These are phyloP conservation scores for Mizuhopecten yessoensis DNA, from an alignment of 1,140 invertebrate genomes.

Conservation along the genomic window DNA sequence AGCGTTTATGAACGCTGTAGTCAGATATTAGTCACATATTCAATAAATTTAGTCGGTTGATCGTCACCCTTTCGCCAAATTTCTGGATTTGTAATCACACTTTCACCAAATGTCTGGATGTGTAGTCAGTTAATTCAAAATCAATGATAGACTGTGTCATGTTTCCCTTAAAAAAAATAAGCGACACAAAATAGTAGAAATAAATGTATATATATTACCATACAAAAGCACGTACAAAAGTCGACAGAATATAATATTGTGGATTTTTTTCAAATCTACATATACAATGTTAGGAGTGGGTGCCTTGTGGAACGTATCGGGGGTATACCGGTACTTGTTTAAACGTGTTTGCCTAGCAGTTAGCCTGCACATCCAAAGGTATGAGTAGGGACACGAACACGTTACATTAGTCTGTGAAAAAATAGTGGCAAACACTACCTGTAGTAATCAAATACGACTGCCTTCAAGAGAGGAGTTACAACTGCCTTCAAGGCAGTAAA, in stretches of 20 bases:
- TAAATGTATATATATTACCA: slow-evolving; percentile 28
- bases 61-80: too few relatives aligned
- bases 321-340: background rate
- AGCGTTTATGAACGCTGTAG: too few relatives aligned
- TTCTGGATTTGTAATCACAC: too few relatives aligned
- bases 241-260: slow-evolving; percentile 25
- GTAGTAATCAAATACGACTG: background rate
- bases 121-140: too few relatives aligned
- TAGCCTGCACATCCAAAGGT: background rate
- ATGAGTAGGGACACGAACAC: background rate
- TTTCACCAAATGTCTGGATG: too few relatives aligned
- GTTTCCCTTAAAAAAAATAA: too few relatives aligned
- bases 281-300: background rate
- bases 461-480: background rate
- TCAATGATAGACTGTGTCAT: too few relatives aligned
- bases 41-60: too few relatives aligned
- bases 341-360: background rate
- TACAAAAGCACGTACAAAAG: slow-evolving; percentile 21
- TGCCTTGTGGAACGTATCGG: background rate
- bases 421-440: background rate
- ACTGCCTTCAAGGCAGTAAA: background rate
- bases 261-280: slow-evolving; percentile 25
- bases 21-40: too few relatives aligned
- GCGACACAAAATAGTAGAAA: background rate
- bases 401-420: background rate